Evolutionary conservation across 1,140 invertebrate genomes (phyloP).

Genomic region (Anadara kagoshimensis): DNA sequence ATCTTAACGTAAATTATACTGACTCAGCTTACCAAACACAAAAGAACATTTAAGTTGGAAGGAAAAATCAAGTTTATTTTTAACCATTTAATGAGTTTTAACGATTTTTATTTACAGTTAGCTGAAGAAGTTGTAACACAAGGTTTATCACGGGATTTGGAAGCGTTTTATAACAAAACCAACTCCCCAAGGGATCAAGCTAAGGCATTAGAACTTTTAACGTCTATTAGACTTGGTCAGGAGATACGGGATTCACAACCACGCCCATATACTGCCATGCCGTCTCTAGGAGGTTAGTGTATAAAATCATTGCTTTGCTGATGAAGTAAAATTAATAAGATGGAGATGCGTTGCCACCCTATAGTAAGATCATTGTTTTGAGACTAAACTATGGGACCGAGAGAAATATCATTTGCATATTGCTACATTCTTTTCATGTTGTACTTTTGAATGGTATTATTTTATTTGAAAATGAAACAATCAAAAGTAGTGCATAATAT

Average conservation of each 20-base stretch:
- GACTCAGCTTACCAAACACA: not conserved
- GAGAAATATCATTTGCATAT: no score
- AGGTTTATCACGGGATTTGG: slow-evolving; percentile 53
- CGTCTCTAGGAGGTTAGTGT: slow-evolving; percentile 25
- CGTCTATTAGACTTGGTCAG: slow-evolving; percentile 49
- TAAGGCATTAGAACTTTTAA: slow-evolving; percentile 61
- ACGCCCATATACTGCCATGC: slow-evolving; percentile 60
- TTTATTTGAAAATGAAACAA: no score
- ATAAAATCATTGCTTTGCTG: not conserved
- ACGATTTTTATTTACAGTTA: slow-evolving; percentile 52
- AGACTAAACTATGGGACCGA: no score
- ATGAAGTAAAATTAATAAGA: not conserved
- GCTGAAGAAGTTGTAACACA: slow-evolving; percentile 58
- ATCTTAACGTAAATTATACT: not conserved
- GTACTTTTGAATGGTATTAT: no score
- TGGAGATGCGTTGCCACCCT: no score
- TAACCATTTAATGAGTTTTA: not conserved
- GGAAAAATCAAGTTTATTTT: not conserved
- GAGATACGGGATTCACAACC: slow-evolving; percentile 22
- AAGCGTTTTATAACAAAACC: slow-evolving; percentile 61
- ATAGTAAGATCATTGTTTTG: no score
- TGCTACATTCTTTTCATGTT: no score
- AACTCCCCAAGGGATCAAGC: slow-evolving; percentile 47
- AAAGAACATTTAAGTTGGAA: slow-evolving; percentile 8
- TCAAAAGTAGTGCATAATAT: no score